These are phyloP conservation scores for Enteromius anoplus DNA, from an alignment of 2,797 vertebrate species.

Conservation along the genomic window DNA sequence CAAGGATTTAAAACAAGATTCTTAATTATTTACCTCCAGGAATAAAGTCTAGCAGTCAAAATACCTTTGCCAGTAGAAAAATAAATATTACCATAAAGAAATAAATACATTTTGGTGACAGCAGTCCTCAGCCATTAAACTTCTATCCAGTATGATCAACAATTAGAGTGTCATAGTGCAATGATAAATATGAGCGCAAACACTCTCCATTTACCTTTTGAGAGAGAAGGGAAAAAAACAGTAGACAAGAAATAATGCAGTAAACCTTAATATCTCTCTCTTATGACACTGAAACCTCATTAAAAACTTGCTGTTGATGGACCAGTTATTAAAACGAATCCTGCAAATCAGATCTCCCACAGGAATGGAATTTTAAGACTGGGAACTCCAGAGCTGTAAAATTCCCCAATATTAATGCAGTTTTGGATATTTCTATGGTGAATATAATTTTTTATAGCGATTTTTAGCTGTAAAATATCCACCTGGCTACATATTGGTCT, in stretches of 20 bases:
- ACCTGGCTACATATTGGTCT: neutral
- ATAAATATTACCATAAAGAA: neutral
- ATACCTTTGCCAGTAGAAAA: neutral
- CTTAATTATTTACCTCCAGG: neutral
- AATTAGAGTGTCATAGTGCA: constrained; percentile 10
- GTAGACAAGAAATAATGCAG: neutral
- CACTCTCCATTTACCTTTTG: neutral
- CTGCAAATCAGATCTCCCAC: neutral
- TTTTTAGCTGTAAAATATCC: neutral
- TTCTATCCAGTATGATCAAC: neutral
- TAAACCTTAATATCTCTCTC: neutral
- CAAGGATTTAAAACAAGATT: neutral
- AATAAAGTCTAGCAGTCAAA: neutral
- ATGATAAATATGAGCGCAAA: neutral
- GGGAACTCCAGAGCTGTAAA: neutral
- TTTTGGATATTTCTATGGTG: neutral
- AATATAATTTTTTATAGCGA: neutral
- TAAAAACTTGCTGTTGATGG: neutral
- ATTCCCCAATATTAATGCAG: neutral
- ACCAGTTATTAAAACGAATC: neutral
- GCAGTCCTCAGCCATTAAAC: neutral
- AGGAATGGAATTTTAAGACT: neutral
- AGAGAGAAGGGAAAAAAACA: neutral
- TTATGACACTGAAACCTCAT: neutral
- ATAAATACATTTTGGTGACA: neutral